Percentiles rank a stretch among this genome's conserved stretches.
Evolutionary conservation across 1,140 invertebrate species (phyloP).

Genomic region (Himalopsyche phryganea): DNA sequence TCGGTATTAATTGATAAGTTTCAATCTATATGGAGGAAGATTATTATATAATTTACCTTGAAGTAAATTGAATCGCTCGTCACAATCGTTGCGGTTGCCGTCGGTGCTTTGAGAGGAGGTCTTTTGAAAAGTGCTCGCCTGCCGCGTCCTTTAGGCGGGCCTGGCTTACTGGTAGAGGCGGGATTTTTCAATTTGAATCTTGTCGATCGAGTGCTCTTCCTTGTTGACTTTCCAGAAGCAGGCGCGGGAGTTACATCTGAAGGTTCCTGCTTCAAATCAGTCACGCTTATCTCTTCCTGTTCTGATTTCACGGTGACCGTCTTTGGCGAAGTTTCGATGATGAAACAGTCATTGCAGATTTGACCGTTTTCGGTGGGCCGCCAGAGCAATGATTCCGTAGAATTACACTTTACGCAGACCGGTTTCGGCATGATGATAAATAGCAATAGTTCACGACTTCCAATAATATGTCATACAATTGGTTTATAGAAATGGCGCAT

Average conservation of each 20-base stretch:
- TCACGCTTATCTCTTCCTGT: slow-evolving; percentile 37
- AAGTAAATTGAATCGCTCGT: slow-evolving; percentile 80
- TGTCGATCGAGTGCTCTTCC: slow-evolving; percentile 48
- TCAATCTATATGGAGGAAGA: too few species aligned
- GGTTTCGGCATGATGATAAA: slow-evolving; percentile 45
- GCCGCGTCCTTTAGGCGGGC: slow-evolving; percentile 66
- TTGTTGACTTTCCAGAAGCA: slow-evolving; percentile 41
- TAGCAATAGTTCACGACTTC: too few species aligned
- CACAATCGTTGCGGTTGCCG: slow-evolving; percentile 73
- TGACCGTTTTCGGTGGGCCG: slow-evolving; percentile 46
- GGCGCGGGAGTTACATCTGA: slow-evolving; percentile 41
- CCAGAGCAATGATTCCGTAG: slow-evolving; percentile 48
- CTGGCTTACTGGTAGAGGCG: slow-evolving; percentile 37
- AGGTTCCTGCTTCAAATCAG: slow-evolving; percentile 40
- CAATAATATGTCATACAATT: too few species aligned
- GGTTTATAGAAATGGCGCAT: too few species aligned
- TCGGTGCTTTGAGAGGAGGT: slow-evolving; percentile 74
- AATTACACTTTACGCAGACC: slow-evolving; percentile 45
- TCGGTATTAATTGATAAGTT: too few species aligned
- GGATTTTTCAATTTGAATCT: slow-evolving; percentile 46
- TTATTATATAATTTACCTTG: slow-evolving; percentile 61
- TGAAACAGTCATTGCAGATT: slow-evolving; percentile 50
- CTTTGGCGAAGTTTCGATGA: slow-evolving; percentile 39
- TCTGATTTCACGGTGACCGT: slow-evolving; percentile 39
- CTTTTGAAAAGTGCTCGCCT: slow-evolving; percentile 78